Conservation (phyloP, 2,888 invertebrate genomes). For the Limenitis arthemis region DNA sequence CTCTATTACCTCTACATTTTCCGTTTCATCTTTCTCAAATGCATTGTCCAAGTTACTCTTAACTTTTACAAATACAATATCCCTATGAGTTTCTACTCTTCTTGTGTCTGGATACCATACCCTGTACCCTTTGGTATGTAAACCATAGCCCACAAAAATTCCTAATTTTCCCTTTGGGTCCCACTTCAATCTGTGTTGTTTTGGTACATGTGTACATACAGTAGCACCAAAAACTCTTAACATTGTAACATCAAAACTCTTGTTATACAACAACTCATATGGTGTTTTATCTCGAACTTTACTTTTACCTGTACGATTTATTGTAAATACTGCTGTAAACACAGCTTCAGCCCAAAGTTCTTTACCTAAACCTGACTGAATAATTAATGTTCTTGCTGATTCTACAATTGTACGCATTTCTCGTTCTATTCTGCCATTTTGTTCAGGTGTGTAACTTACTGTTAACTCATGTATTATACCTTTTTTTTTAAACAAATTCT, state of each 20-base stretch:
- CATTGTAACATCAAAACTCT: not conserved
- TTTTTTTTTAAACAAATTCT: slow-evolving; percentile 19
- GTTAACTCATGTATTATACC: slow-evolving; percentile 32
- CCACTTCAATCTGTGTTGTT: no score
- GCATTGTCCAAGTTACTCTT: no score
- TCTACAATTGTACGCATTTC: slow-evolving; percentile 34
- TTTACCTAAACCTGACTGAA: not conserved
- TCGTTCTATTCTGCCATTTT: slow-evolving; percentile 38
- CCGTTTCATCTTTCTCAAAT: no score
- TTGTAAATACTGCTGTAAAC: slow-evolving; percentile 1
- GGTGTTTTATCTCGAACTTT: not conserved
- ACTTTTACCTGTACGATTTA: slow-evolving; percentile 5
- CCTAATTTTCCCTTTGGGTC: not conserved
- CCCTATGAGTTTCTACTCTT: no score
- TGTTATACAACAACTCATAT: slow-evolving; percentile 5
- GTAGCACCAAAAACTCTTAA: slow-evolving; percentile 1
- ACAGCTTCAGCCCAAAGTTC: slow-evolving; percentile 2
- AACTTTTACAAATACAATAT: no score
- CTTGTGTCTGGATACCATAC: no score
- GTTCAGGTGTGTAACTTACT: slow-evolving; percentile 35
- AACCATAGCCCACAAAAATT: slow-evolving; percentile 1
- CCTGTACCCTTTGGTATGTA: no score
- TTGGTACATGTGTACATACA: slow-evolving; percentile 3
- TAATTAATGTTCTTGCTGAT: not conserved
- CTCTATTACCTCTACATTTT: no score